A percentile compares a stretch with the other conserved stretches of the same genome.
Conservation (phyloP, 2,797 vertebrate genomes). For the Percopsis omiscomaycus region DNA sequence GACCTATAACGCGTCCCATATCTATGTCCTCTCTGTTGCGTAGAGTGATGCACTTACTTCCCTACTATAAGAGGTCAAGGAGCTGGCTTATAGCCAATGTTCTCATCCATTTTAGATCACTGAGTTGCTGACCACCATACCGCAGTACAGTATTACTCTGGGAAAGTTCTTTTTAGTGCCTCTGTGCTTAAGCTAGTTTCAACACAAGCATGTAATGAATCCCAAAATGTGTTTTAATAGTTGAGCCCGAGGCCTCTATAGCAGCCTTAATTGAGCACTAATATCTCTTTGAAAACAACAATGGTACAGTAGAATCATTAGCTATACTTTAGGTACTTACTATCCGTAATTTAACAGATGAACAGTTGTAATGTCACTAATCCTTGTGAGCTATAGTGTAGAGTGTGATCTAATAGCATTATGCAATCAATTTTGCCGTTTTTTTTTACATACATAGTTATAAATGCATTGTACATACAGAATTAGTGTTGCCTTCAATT, state of each 20-base stretch:
- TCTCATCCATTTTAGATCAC: constrained; percentile 42
- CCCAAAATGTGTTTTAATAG: constrained; percentile 18
- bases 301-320: too few relatives aligned
- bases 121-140: constrained; percentile 37
- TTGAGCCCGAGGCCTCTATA: background rate
- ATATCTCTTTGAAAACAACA: too few relatives aligned
- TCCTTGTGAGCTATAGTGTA: too few relatives aligned
- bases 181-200: constrained; percentile 44
- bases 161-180: constrained; percentile 24
- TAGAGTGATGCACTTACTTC: constrained; percentile 15
- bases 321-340: too few relatives aligned
- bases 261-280: too few relatives aligned
- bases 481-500: too few relatives aligned
- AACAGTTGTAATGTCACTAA: too few relatives aligned
- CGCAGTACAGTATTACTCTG: constrained; percentile 42
- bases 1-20: constrained; percentile 24
- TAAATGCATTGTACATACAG: too few relatives aligned
- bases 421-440: too few relatives aligned
- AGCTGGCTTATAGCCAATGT: constrained; percentile 48
- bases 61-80: constrained; percentile 52
- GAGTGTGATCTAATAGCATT: too few relatives aligned
- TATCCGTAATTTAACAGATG: too few relatives aligned
- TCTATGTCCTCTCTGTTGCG: constrained; percentile 36
- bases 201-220: constrained; percentile 34
- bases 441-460: too few relatives aligned